phyloP scores from a whole-genome alignment of 1,140 invertebrate genomes.

The Rhysida immarginata region DNA sequence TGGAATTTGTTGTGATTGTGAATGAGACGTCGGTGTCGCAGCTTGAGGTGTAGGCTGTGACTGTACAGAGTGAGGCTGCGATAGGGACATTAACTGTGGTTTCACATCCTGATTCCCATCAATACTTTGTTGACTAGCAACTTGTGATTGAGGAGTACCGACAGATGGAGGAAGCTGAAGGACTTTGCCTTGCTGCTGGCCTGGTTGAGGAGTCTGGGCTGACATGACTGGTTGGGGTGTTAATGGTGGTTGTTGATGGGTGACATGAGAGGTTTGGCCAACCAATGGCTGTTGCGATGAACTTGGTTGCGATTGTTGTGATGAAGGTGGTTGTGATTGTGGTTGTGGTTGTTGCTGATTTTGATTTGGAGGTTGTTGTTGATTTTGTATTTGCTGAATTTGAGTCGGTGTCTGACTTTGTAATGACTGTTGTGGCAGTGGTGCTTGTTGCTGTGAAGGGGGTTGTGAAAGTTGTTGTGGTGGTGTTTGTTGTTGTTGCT shows the following conservation, averaged over 20 bases:
- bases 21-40: conserved; percentile 10
- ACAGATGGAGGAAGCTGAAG: conserved; percentile 2
- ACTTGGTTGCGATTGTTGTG: background rate
- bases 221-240: background rate
- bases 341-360: conserved; percentile 13
- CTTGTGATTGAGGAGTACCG: background rate
- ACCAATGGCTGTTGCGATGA: background rate
- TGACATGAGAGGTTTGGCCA: background rate
- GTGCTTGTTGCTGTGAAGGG: background rate
- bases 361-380: conserved; percentile 7
- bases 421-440: conserved; percentile 27
- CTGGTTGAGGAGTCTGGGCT: background rate
- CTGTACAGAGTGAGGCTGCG: conserved; percentile 5
- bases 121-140: background rate
- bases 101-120: conserved; percentile 4
- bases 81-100: background rate
- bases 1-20: conserved; percentile 15
- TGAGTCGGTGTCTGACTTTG: conserved; percentile 15
- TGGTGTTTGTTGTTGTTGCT: background rate
- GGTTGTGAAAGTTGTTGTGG: background rate
- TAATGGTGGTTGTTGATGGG: background rate
- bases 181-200: background rate
- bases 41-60: conserved; percentile 15
- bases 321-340: background rate
- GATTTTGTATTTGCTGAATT: conserved; percentile 12